A percentile compares a stretch with the other conserved stretches of the same genome.
Evolutionary conservation across 2,113 vertebrate genomes (phyloP).

Genomic region (Oreamnos americanus): DNA sequence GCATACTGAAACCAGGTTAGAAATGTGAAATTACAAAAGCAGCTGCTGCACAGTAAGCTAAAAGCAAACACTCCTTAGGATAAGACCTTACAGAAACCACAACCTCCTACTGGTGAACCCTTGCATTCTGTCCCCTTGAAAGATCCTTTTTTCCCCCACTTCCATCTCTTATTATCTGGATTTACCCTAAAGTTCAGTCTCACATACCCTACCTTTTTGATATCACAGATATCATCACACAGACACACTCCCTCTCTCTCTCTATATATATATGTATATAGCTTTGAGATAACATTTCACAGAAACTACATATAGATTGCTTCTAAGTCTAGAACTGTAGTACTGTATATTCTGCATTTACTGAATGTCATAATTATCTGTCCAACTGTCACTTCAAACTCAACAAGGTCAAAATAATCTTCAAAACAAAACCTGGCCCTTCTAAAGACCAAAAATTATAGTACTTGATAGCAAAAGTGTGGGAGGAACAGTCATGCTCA

Average conservation of each 20-base stretch:
- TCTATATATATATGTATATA: neutral
- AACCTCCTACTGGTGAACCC: neutral
- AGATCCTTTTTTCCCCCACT: neutral
- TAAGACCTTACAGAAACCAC: neutral
- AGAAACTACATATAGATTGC: neutral
- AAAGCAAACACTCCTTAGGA: neutral
- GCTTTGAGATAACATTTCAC: neutral
- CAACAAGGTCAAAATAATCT: constrained; percentile 17
- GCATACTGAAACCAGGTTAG: neutral
- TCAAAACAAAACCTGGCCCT: neutral
- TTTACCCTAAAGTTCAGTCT: neutral
- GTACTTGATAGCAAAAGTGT: neutral
- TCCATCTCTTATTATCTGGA: neutral
- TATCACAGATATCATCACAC: neutral
- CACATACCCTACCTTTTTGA: neutral
- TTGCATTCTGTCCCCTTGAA: neutral
- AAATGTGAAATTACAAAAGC: neutral
- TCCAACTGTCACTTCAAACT: neutral
- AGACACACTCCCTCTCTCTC: neutral
- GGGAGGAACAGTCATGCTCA: neutral
- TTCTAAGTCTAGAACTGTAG: neutral
- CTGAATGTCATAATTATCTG: neutral
- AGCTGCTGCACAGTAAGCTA: neutral
- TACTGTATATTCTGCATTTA: neutral
- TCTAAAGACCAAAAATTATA: neutral